Conservation (phyloP, 2,888 invertebrate genomes). For the Epiblema foenella region DNA sequence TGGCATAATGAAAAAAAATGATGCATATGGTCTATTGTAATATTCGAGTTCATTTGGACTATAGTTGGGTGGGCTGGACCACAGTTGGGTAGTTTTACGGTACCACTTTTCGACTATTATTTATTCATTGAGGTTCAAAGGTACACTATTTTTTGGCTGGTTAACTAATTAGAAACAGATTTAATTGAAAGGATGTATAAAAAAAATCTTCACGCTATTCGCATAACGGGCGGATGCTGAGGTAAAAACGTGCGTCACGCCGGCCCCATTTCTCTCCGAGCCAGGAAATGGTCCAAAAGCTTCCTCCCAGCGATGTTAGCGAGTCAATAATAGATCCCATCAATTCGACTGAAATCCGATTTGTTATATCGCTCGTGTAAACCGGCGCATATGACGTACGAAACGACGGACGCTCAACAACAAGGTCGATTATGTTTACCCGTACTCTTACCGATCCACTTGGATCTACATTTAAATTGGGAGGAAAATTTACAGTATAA, state of each 20-base stretch:
- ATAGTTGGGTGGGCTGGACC: no score
- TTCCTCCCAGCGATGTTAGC: conserved; percentile 77
- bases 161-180: conserved; percentile 43
- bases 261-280: conserved; percentile 78
- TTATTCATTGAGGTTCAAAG: no score
- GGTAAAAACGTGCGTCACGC: conserved; percentile 74
- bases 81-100: no score
- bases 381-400: conserved; percentile 61
- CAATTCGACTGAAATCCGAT: conserved; percentile 55
- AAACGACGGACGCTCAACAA: conserved; percentile 28
- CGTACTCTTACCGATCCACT: conserved; percentile 8
- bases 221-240: conserved; percentile 72
- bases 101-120: no score
- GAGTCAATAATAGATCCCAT: conserved; percentile 80
- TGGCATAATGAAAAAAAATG: no score
- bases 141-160: neutral
- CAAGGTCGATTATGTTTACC: conserved; percentile 46
- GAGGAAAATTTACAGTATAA: neutral
- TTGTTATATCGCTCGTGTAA: conserved; percentile 65
- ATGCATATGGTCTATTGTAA: no score
- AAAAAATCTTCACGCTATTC: conserved; percentile 59
- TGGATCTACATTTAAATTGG: neutral
- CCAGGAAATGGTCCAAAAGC: conserved; percentile 80
- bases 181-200: conserved; percentile 57
- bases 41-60: no score